Evolutionary conservation across 2,113 vertebrate genomes (phyloP), one percentile per base, ranked within the genome.

Genomic region (Pangasianodon hypophthalmus): DNA sequence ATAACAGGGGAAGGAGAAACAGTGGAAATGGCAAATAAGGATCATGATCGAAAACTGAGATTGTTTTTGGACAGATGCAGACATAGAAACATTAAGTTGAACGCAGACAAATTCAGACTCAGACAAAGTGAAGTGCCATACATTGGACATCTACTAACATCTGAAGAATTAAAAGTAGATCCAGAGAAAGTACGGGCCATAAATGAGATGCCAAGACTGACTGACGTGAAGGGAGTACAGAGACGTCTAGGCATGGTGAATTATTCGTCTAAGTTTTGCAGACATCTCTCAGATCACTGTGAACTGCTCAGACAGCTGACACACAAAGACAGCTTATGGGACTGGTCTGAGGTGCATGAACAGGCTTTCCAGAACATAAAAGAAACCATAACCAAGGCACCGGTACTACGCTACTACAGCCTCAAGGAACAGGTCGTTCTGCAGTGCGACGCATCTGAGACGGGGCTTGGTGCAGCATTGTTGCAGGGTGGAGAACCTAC

Each of bases 131-230:
- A 60, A 24, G 58, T 60, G 6, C 19, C 84, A 32, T 86, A 86
- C 44, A 86, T 86, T 24, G 71, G 84, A 10, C 88, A 89, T 48
- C 52, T 41, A 48, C 88, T 89, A 16, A 86, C 84, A 13, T 64
- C 73, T 9, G 84, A 89, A 21, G 84, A 71, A 3, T 7, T 89
- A 69, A 81, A 80, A 29, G 44, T 81, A 37, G 88, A 89, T 24
- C 84, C 75, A 56, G 88, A 90, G 48, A 86, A 90, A 48, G 79
- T 77, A 8, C n/a, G 84, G 56, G 88, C 84, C n/a, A 90, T 86
- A 37, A 4, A 29, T 44, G 84, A 86, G 29, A 90, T 89, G 81
- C 88, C 67, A 21, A 84, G 80, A 1, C 87, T 82, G 48, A 62
- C 80, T 16, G 89, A 90, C n/a, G 67, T 90, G 52, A 90, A 88